Conservation (phyloP, 2,113 vertebrate species). For the Sminthopsis crassicaudata region DNA sequence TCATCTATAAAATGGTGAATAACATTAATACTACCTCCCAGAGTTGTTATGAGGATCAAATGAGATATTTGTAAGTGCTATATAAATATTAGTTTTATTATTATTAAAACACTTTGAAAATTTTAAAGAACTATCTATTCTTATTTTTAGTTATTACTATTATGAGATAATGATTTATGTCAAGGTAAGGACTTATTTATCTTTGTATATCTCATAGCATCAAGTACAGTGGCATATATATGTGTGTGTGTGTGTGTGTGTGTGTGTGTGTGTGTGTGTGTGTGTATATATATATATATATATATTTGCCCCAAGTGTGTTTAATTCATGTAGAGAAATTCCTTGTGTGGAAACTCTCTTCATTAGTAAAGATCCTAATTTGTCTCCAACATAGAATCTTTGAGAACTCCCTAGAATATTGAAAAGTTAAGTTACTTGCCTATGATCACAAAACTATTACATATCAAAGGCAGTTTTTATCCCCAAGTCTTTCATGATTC, state of each 20-base stretch:
- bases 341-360: background rate
- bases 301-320: background rate
- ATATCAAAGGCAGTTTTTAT: background rate
- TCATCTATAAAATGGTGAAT: background rate
- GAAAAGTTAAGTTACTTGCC: background rate
- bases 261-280: too few species aligned
- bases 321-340: background rate
- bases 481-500: background rate
- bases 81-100: background rate
- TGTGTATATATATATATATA: background rate
- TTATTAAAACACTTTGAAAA: background rate
- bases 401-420: background rate
- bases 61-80: background rate
- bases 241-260: too few species aligned
- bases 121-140: background rate
- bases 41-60: background rate
- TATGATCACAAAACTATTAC: background rate
- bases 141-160: background rate
- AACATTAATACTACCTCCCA: background rate
- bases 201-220: background rate
- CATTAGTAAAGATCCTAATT: background rate
- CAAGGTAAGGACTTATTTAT: background rate
- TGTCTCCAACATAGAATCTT: background rate
- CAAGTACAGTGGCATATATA: background rate
- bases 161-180: background rate